Base-by-base conservation (phyloP, 2,797 vertebrate genomes). In the Dendrocincla fuliginosa region DNA sequence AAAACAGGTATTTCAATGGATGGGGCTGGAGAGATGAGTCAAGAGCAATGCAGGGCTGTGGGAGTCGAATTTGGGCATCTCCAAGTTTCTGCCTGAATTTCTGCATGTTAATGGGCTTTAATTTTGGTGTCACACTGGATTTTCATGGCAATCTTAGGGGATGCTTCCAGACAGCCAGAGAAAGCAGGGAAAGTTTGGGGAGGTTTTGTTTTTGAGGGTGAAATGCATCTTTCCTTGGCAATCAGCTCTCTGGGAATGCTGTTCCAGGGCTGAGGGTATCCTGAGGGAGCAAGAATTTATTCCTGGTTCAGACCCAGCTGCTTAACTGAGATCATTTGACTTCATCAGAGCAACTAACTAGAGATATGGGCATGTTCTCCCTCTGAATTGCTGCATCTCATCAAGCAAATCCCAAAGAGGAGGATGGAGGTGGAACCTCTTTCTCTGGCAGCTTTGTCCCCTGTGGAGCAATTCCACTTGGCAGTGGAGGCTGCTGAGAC, bases 1-100 rank as follows among this genome's bases (percentile, higher is more conserved):
- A 90, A 78, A 96, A 89, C 46, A 35, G 55, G 7, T 47, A 84
- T 93, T 88, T 91, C 83, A 89, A 84, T 96, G 86, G 86, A 61
- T 15, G 55, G 39, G 65, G 32, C 47, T 42, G 75, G 56, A 60
- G 56, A 67, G 67, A 73, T 11, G 44, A 71, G 60, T 56, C 28
- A 32, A 33, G 87, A 85, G 63, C 60, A 14, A 47, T 76, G 1
- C 39, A 70, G 47, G 20, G n/a, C 49, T 67, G 28, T 41, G 11
- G 13, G 39, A 39, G 49, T 60, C 91, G 60, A 47, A 64, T 90
- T 68, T 60, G 56, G 53, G 41, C 56, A 80, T 41, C 70, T 91
- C 59, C 16, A 59, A 57, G 25, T 20, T 63, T 46, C 6, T 16
- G 39, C 68, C 32, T 55, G 39, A 44, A 67, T 83, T 91, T 69